Conservation (phyloP, 1,140 invertebrate species). For the Euglossa dilemma region DNA sequence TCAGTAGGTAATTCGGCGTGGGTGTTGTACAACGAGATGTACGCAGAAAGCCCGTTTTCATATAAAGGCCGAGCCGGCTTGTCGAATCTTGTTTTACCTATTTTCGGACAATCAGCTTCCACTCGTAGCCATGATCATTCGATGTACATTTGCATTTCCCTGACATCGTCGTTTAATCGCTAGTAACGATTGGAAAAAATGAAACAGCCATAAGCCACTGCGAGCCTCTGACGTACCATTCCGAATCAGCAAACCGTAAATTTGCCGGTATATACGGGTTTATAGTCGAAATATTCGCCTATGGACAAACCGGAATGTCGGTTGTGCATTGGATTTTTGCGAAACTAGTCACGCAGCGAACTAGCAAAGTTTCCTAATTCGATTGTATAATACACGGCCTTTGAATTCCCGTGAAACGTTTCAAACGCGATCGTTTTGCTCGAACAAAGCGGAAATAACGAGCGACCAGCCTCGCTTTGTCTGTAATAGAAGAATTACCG, state of each 20-base stretch:
- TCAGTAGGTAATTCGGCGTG: conserved; percentile 54
- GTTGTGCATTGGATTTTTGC: too few species aligned
- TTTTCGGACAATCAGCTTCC: conserved; percentile 32
- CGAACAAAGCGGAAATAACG: not conserved
- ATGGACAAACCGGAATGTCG: too few species aligned
- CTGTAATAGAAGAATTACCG: not conserved
- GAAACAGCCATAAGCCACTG: too few species aligned
- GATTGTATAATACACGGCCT: conserved; percentile 3
- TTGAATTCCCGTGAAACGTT: conserved; percentile 3
- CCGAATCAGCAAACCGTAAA: too few species aligned
- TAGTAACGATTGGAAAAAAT: too few species aligned
- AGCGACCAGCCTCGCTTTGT: not conserved
- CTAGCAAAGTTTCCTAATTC: not conserved
- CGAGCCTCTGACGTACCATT: too few species aligned
- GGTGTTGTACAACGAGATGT: conserved; percentile 57
- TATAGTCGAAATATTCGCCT: too few species aligned
- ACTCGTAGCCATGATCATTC: not conserved
- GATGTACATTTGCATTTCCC: not conserved
- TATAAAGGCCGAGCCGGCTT: conserved; percentile 40
- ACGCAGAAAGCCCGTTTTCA: conserved; percentile 44
- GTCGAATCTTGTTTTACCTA: conserved; percentile 61
- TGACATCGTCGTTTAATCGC: too few species aligned
- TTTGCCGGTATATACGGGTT: too few species aligned
- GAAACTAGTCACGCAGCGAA: too few species aligned
- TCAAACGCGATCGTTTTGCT: not conserved